Conservation (phyloP, 1,140 invertebrate species). For the Odontomachus brunneus region DNA sequence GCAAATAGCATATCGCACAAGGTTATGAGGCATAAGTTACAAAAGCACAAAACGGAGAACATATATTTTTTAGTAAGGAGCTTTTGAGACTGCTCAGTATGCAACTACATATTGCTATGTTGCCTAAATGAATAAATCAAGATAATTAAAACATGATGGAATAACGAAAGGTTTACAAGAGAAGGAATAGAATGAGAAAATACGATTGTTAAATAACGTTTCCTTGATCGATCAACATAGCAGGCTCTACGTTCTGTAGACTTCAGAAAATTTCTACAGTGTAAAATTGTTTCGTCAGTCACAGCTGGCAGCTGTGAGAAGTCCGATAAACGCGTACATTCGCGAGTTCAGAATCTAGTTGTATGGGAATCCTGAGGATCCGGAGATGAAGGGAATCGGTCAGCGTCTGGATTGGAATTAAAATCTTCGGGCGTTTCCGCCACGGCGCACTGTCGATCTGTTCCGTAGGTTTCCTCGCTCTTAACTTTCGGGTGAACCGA, state of each 20-base stretch:
- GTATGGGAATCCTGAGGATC: conserved; percentile 9
- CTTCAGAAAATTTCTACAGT: not conserved
- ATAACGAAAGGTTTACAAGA: not conserved
- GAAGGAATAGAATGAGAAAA: not conserved
- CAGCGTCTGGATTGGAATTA: conserved; percentile 65
- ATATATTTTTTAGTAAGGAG: not conserved
- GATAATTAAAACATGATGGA: not conserved
- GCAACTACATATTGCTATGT: not conserved
- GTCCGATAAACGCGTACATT: not conserved
- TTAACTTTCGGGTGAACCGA: conserved; percentile 70
- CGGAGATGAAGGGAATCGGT: conserved; percentile 72
- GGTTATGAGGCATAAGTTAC: not conserved
- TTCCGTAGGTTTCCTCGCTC: conserved; percentile 78
- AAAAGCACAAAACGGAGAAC: not conserved
- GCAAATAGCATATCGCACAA: not conserved
- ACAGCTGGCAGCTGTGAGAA: not conserved
- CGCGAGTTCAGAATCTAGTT: not conserved
- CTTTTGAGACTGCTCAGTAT: too few species aligned
- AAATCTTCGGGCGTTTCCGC: conserved; percentile 70
- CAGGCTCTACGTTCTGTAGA: not conserved
- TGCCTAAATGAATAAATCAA: not conserved
- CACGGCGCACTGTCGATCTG: conserved; percentile 74
- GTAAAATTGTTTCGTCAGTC: not conserved
- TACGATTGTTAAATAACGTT: too few species aligned
- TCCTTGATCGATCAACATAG: too few species aligned